A percentile compares a stretch with the other conserved stretches of the same genome.
Evolutionary conservation across 2,113 vertebrate species (phyloP).

Genomic region (Stigmatopora nigra): DNA sequence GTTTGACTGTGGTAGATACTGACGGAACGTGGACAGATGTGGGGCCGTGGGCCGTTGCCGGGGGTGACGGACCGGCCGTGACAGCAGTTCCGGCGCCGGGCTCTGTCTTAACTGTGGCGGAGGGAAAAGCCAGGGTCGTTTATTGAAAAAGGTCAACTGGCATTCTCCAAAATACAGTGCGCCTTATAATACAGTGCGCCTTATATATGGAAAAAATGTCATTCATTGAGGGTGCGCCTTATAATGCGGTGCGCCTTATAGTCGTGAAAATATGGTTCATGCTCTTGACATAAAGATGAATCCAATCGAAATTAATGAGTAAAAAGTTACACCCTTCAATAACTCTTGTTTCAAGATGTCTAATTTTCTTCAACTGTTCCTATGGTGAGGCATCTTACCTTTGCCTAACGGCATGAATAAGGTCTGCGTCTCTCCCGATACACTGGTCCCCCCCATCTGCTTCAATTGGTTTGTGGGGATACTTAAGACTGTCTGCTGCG

Average conservation of each 20-base stretch:
- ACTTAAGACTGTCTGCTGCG: conserved; percentile 87
- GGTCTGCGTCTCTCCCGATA: conserved; percentile 80
- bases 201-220: too few species aligned
- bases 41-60: conserved; percentile 27
- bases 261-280: too few species aligned
- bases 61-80: conserved; percentile 47
- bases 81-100: conserved; percentile 70
- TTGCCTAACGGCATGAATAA: conserved; percentile 91
- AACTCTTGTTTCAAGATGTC: too few species aligned
- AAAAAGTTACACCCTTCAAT: too few species aligned
- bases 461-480: conserved; percentile 90
- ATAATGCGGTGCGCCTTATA: too few species aligned
- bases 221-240: too few species aligned
- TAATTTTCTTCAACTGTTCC: too few species aligned
- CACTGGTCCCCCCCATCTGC: conserved; percentile 78
- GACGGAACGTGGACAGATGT: conserved; percentile 50
- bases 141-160: background rate
- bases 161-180: too few species aligned
- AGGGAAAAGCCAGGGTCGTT: conserved; percentile 16
- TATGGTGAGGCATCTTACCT: conserved; percentile 57
- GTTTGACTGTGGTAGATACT: conserved; percentile 78
- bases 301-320: too few species aligned
- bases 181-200: too few species aligned
- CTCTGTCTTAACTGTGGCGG: conserved; percentile 86
- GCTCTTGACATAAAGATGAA: too few species aligned